Base-by-base conservation (phyloP, 2,888 invertebrate genomes). In the Brassicogethes aeneus region DNA sequence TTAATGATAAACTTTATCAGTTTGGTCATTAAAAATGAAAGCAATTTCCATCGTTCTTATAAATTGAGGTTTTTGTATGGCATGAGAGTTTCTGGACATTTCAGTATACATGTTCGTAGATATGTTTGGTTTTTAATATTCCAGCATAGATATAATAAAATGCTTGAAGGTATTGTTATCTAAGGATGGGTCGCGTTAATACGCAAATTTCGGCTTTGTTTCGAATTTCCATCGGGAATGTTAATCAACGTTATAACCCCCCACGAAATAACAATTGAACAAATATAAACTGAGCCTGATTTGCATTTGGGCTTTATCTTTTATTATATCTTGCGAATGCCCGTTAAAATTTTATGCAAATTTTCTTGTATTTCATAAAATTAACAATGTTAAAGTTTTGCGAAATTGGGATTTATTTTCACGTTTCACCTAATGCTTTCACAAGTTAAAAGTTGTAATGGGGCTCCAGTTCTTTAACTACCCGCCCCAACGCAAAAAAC, bases 141-240 rank as follows among this genome's bases (percentile, higher is more conserved):
- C n/a, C n/a, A n/a, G n/a, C n/a, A n/a, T n/a, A n/a, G n/a, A 23
- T 23, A 23, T 23, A 23, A 23, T 23, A 23, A 23, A 23, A 23
- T 7, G 23, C 5, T 10, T 23, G 5, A 7, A 7, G 23, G 5
- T 23, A 23, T n/a, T n/a, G 23, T 23, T 23, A 23, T 23, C 23
- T 7, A 23, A 10, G 23, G 23, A 10, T 23, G 5, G 10, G n/a
- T 10, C 5, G 23, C 10, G 23, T 23, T 23, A 23, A 23, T 23
- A 23, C 10, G 23, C 23, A 23, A 7, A 23, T 23, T 23, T 23
- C 23, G 5, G 23, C 10, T 23, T 23, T 23, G 23, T 23, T 23
- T 23, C 10, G 23, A 7, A 23, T 23, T 23, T 23, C 5, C 23
- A 23, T n/a, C 23, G 23, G 23, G 5, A 23, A 23, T 10, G 23